These are phyloP conservation scores for Drosophila melanosoma DNA, from an alignment of 2,888 invertebrate genomes.

Conservation along the genomic window DNA sequence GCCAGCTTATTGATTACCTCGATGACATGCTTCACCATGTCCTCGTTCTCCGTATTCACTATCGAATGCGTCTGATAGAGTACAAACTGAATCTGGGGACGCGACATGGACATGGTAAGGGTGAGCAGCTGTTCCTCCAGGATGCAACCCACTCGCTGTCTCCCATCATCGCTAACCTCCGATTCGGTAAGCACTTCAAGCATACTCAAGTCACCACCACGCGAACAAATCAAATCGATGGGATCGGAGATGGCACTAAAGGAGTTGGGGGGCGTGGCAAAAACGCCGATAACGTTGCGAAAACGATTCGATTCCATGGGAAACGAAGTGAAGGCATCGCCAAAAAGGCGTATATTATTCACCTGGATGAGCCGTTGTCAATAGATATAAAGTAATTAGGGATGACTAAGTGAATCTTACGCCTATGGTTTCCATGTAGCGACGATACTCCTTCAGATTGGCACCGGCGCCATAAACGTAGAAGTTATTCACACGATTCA, in stretches of 20 bases:
- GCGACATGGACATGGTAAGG: slow-evolving; percentile 90
- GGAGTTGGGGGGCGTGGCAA: slow-evolving; percentile 92
- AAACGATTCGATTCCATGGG: slow-evolving; percentile 86
- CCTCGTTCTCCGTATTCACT: slow-evolving; percentile 90
- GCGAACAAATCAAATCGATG: slow-evolving; percentile 91
- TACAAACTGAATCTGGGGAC: slow-evolving; percentile 93
- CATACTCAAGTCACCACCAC: slow-evolving; percentile 91
- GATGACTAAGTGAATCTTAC: slow-evolving; percentile 80
- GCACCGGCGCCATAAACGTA: slow-evolving; percentile 88
- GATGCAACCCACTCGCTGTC: slow-evolving; percentile 88
- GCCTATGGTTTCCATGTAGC: slow-evolving; percentile 89
- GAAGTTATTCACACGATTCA: slow-evolving; percentile 87
- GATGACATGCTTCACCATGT: slow-evolving; percentile 89
- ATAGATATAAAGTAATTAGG: neutral
- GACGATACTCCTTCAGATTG: slow-evolving; percentile 87
- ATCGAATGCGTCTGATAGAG: slow-evolving; percentile 93
- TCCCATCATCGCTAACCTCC: slow-evolving; percentile 88
- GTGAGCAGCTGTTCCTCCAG: slow-evolving; percentile 91
- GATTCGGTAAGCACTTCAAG: slow-evolving; percentile 90
- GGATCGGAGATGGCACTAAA: slow-evolving; percentile 92
- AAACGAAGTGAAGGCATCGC: slow-evolving; percentile 86
- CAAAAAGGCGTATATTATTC: slow-evolving; percentile 86
- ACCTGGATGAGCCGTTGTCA: slow-evolving; percentile 22
- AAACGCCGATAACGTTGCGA: slow-evolving; percentile 88
- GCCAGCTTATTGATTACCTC: slow-evolving; percentile 90